phyloP scores from a whole-genome alignment of 2,113 vertebrate genomes.

The Dendrocopos noguchii region DNA sequence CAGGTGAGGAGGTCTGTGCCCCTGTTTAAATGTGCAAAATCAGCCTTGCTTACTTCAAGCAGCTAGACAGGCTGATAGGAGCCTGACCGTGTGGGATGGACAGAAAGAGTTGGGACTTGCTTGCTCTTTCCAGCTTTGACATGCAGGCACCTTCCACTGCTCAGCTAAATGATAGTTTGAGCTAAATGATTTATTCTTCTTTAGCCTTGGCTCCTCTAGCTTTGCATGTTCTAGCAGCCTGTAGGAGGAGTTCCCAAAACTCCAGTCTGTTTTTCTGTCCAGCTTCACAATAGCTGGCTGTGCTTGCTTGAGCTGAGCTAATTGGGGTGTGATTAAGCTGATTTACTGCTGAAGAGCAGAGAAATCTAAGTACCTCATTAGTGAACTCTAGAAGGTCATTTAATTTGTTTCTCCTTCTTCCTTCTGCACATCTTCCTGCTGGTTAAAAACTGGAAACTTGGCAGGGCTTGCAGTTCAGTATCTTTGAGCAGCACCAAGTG shows the following conservation, averaged over 20 bases:
- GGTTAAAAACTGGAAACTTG: neutral
- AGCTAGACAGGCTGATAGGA: neutral
- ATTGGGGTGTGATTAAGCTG: constrained; percentile 44
- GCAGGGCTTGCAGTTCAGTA: neutral
- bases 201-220: neutral
- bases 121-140: neutral
- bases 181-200: neutral
- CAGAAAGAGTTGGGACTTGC: neutral
- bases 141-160: neutral
- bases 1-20: neutral
- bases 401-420: neutral
- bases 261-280: neutral
- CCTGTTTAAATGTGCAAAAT: neutral
- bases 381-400: constrained; percentile 1
- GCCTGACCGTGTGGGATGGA: neutral
- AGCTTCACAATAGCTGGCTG: neutral
- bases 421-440: neutral
- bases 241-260: neutral
- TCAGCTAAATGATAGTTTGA: neutral
- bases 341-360: constrained; percentile 26
- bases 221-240: neutral
- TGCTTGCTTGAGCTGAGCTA: neutral
- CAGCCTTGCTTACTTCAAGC: neutral
- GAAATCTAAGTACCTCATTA: neutral
- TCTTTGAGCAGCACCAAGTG: neutral